Percentiles rank a stretch among this genome's conserved stretches.
Conservation (phyloP, 2,797 vertebrate genomes). For the Petrocephalus sullivani region DNA sequence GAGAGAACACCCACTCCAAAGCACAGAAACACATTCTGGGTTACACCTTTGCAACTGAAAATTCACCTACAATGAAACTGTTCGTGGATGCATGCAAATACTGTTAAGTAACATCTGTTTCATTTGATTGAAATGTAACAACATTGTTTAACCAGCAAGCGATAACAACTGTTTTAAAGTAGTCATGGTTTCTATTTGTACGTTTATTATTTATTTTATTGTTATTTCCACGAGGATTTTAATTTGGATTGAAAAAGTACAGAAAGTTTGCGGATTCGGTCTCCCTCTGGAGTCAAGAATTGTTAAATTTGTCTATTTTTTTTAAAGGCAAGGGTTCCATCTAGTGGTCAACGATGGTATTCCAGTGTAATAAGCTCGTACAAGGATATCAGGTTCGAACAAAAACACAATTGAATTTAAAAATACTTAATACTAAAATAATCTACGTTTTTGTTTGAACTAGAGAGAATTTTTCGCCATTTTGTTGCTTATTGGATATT, state of each 20-base stretch:
- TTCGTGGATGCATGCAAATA: conserved; percentile 17
- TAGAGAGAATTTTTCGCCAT: neutral
- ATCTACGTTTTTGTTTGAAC: neutral
- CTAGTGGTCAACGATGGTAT: conserved; percentile 36
- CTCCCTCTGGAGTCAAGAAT: conserved; percentile 43
- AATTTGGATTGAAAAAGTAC: neutral
- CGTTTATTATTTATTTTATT: neutral
- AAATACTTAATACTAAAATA: neutral
- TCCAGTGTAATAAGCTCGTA: conserved; percentile 19
- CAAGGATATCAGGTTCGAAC: neutral
- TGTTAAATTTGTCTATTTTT: conserved; percentile 6
- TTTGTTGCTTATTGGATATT: neutral
- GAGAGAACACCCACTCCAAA: neutral
- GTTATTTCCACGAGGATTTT: neutral
- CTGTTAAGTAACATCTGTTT: neutral
- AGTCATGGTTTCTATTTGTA: neutral
- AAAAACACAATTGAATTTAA: neutral
- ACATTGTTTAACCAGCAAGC: neutral
- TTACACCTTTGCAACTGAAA: conserved; percentile 12
- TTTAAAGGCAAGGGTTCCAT: conserved; percentile 37
- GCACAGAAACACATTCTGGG: neutral
- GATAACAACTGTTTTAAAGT: neutral
- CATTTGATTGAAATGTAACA: neutral
- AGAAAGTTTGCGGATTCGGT: conserved; percentile 21
- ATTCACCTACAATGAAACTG: conserved; percentile 13